Evolutionary conservation across 2,888 invertebrate species (phyloP), one percentile per base, ranked within the genome.

Genomic region (Gerris lacustris): DNA sequence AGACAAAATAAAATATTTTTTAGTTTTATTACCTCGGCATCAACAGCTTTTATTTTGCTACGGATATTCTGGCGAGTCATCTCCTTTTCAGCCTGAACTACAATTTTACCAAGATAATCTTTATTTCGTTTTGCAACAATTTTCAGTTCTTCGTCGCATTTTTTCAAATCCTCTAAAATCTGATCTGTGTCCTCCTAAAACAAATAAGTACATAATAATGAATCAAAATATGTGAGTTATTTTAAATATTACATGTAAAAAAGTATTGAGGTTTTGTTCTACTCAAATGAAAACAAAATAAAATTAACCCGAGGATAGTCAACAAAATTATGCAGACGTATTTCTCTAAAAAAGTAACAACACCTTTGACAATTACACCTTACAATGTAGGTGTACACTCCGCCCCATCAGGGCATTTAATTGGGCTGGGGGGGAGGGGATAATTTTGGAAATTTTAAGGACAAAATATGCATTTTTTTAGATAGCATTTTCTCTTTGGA

Each of bases 161-260:
- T 87, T 78, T 91, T 91, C 15, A 96, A 90, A 83, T 96, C 96
- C 9, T 86, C 83, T 74, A 94, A 82, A 77, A 96, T 91, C 81
- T 96, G 96, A 82, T 94, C 94, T 77, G 92, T 90, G 5, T 90
- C 87, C 69, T 85, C 84, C 73, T 76, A 73, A 69, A 70, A 45
- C 62, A 47, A 45, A 47, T 6, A 6, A 45, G 6, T 62, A 62
- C n/a, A 31, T 31, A 2, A 31, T 31, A 31, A 31, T 31, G 31
- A 31, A 31, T 2, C 31, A 31, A 31, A 31, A 31, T 31, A 4
- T 31, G 31, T 1, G 31, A 31, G 31, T 31, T 31, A 31, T 31
- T 31, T 66, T 2, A 15, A 15, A 66, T 66, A 66, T 66, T 17
- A 17, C 11, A 2, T 2, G 5, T 66, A 18, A 66, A 11, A 66